A percentile compares a stretch with the other conserved stretches of the same genome.
Evolutionary conservation across 2,113 vertebrate species (phyloP).

Genomic region (Amphiprion percula): DNA sequence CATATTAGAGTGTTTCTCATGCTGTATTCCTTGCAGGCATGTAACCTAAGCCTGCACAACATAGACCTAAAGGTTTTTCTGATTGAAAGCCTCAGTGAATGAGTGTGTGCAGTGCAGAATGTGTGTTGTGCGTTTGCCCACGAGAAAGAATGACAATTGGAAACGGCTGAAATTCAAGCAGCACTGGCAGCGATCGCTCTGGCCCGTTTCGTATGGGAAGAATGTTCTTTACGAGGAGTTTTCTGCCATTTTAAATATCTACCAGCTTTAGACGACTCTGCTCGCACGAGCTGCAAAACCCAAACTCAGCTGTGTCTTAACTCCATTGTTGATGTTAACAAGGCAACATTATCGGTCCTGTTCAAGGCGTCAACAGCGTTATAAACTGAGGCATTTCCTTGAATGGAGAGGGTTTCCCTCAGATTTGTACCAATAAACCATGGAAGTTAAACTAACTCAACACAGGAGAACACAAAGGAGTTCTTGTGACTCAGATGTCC

Average conservation of each 20-base stretch:
- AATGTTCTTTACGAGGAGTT: slow-evolving; percentile 60
- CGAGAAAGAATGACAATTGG: slow-evolving; percentile 69
- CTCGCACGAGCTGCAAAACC: slow-evolving; percentile 41
- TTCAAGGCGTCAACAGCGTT: slow-evolving; percentile 55
- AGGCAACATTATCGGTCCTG: slow-evolving; percentile 44
- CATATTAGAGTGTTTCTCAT: slow-evolving; percentile 2
- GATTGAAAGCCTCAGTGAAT: slow-evolving; percentile 35
- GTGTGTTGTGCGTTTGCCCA: slow-evolving; percentile 49
- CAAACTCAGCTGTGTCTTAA: slow-evolving; percentile 34
- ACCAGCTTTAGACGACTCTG: slow-evolving; percentile 53
- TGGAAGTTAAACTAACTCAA: slow-evolving; percentile 33
- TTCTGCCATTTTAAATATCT: slow-evolving; percentile 66
- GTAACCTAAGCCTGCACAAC: slow-evolving; percentile 16
- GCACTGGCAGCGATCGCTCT: slow-evolving; percentile 62
- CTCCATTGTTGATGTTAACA: slow-evolving; percentile 55
- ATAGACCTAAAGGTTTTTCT: slow-evolving; percentile 13
- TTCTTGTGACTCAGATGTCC: slow-evolving; percentile 2
- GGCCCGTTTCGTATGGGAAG: slow-evolving; percentile 52
- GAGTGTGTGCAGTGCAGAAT: slow-evolving; percentile 47
- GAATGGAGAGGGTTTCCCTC: slow-evolving; percentile 48
- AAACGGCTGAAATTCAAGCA: slow-evolving; percentile 74
- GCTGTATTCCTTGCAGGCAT: slow-evolving; percentile 33
- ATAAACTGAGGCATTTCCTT: slow-evolving; percentile 71
- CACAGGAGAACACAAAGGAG: background rate
- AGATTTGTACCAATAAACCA: slow-evolving; percentile 49